Evolutionary conservation across 1,140 invertebrate species (phyloP).

Genomic region (Cyrtorhinus lividipennis): DNA sequence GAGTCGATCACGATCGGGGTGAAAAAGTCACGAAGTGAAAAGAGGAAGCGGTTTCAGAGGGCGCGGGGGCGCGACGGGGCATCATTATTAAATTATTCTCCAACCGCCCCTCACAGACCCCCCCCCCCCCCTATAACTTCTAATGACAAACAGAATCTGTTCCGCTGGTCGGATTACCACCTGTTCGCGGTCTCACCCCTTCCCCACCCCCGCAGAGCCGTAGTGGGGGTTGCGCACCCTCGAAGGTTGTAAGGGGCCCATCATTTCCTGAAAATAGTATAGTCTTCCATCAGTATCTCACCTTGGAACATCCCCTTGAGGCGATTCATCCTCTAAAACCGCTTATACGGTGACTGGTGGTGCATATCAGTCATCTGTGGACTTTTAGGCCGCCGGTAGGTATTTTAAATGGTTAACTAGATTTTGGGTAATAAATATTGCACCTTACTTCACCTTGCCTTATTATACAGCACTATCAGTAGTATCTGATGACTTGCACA

Average conservation of each 20-base stretch:
- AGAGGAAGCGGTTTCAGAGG: constrained; percentile 2
- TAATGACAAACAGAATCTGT: constrained; percentile 7
- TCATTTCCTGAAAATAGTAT: background rate
- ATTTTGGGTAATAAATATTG: no score
- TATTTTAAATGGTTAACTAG: no score
- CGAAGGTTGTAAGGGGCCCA: background rate
- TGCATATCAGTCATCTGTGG: no score
- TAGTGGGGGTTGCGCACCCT: background rate
- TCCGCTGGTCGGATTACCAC: constrained; percentile 6
- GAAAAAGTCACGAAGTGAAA: background rate
- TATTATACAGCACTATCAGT: no score
- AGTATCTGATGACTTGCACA: no score
- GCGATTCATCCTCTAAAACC: no score
- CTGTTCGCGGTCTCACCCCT: constrained; percentile 3
- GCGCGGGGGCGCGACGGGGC: background rate
- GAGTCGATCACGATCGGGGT: background rate
- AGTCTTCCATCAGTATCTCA: background rate
- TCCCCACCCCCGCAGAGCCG: background rate
- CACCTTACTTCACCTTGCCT: no score
- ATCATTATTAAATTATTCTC: constrained; percentile 10
- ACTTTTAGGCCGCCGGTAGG: no score
- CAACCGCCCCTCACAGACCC: background rate
- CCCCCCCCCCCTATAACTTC: background rate
- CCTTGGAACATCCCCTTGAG: background rate
- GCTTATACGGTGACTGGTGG: no score